These are phyloP conservation scores for Rhogogaster chlorosoma DNA, from an alignment of 2,888 invertebrate species.

Conservation along the genomic window DNA sequence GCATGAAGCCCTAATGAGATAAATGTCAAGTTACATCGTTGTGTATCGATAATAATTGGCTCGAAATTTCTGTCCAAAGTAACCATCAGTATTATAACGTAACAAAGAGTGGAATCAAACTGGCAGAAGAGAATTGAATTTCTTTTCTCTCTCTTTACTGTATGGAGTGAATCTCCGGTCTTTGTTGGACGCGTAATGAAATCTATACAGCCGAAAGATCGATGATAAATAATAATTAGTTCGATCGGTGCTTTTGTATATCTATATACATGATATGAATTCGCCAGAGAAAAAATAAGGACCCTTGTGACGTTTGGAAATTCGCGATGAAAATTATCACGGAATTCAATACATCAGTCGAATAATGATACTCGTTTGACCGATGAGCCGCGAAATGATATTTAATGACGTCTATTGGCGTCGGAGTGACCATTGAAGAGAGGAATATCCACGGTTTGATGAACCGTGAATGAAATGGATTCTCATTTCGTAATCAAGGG, in stretches of 20 bases:
- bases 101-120: neutral
- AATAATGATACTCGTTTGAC: neutral
- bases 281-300: neutral
- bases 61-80: neutral
- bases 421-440: neutral
- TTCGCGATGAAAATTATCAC: neutral
- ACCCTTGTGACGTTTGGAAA: neutral
- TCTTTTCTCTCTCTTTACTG: neutral
- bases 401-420: neutral
- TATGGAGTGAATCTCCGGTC: neutral
- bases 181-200: neutral
- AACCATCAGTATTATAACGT: neutral
- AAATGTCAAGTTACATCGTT: neutral
- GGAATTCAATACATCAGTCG: neutral
- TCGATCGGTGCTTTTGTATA: neutral
- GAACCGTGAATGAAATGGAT: neutral
- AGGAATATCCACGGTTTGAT: neutral
- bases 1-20: neutral
- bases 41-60: constrained; percentile 10
- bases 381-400: neutral
- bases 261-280: neutral
- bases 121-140: neutral
- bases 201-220: neutral
- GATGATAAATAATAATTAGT: constrained; percentile 22
- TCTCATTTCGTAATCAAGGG: neutral